phyloP scores from a whole-genome alignment of 2,113 vertebrate genomes.

The Calidris pygmaea region DNA sequence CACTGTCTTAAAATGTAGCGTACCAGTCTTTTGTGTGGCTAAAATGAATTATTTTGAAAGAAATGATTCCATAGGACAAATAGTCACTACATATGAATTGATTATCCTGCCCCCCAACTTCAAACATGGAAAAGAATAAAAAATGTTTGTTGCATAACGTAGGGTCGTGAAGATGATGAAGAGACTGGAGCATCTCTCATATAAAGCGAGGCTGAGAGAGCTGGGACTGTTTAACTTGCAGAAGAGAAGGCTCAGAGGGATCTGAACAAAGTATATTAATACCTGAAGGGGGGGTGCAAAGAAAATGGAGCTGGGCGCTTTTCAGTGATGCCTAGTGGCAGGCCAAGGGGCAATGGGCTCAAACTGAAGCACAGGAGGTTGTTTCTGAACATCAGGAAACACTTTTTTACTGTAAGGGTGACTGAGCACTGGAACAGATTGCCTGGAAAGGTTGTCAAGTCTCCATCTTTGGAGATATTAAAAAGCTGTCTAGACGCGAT shows the following conservation, averaged over 20 bases:
- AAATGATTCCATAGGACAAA: not conserved
- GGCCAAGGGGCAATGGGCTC: not conserved
- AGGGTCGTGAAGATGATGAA: not conserved
- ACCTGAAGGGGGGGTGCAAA: not conserved
- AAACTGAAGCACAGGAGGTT: not conserved
- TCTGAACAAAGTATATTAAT: not conserved
- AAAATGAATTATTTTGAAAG: not conserved
- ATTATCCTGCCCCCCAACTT: not conserved
- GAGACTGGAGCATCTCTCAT: not conserved
- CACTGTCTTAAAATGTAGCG: not conserved
- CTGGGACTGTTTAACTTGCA: not conserved
- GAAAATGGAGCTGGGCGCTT: not conserved
- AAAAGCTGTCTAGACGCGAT: not conserved
- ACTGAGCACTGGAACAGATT: not conserved
- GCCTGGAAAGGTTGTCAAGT: not conserved
- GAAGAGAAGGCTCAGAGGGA: not conserved
- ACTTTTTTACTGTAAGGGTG: not conserved
- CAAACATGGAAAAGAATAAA: not conserved
- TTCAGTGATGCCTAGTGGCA: not conserved
- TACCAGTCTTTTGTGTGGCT: not conserved
- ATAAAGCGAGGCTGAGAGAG: not conserved
- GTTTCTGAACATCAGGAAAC: not conserved
- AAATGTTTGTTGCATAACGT: accelerated
- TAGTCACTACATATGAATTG: not conserved
- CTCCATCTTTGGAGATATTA: not conserved